phyloP scores from a whole-genome alignment of 2,797 vertebrate genomes.

The Acestrorhynchus altus region DNA sequence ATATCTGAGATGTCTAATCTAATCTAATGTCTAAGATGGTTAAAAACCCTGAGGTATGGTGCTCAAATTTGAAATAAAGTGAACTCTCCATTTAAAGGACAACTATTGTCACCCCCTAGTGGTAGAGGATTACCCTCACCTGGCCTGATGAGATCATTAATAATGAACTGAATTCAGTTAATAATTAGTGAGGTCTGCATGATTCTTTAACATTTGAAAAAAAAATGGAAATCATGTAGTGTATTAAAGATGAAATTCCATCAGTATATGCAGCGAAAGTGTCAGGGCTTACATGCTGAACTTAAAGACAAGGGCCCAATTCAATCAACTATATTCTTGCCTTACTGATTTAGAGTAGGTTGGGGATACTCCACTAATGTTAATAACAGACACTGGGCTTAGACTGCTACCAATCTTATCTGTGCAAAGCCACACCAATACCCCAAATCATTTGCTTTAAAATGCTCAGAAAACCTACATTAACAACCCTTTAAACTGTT shows the following conservation, averaged over 20 bases:
- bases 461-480: no score
- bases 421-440: no score
- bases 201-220: no score
- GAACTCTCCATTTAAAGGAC: neutral
- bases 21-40: no score
- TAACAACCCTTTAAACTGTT: no score
- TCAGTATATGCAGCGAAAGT: neutral
- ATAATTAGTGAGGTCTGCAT: no score
- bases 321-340: neutral
- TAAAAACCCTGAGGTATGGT: neutral
- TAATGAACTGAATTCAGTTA: no score
- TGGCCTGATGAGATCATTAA: neutral
- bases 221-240: neutral
- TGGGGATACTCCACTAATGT: no score
- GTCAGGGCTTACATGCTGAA: neutral
- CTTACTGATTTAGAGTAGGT: neutral
- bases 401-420: no score
- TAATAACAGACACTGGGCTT: no score
- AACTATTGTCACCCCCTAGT: constrained; percentile 20
- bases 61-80: neutral
- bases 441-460: no score
- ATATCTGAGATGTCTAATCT: no score
- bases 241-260: neutral
- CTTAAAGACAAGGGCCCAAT: neutral
- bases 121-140: neutral